phyloP scores from a whole-genome alignment of 2,797 vertebrate species.

The Pangasius mekongensis region DNA sequence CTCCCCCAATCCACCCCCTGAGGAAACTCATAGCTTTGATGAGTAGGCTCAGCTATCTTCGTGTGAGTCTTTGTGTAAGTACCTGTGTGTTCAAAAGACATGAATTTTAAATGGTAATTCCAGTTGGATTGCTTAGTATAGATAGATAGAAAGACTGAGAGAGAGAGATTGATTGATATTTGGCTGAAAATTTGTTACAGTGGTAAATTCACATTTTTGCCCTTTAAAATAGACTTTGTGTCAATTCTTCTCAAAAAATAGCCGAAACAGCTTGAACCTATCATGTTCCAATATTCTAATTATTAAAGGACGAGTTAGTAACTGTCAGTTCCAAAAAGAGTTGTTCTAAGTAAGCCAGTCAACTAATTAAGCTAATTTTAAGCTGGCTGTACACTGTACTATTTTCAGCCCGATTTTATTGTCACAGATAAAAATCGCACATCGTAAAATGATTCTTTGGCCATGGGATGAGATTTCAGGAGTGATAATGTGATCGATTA shows the following conservation, averaged over 20 bases:
- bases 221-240: too few relatives aligned
- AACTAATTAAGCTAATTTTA: neutral
- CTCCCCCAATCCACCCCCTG: neutral
- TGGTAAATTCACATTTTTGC: too few relatives aligned
- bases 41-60: neutral
- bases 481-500: neutral
- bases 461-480: neutral
- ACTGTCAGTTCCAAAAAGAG: too few relatives aligned
- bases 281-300: too few relatives aligned
- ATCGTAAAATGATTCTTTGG: too few relatives aligned
- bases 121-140: neutral
- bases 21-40: conserved; percentile 18
- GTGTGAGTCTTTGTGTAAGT: neutral
- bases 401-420: neutral
- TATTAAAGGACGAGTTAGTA: too few relatives aligned
- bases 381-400: neutral
- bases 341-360: neutral
- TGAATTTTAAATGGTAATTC: neutral
- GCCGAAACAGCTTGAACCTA: too few relatives aligned
- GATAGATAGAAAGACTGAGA: neutral
- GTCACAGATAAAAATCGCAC: neutral
- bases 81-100: neutral
- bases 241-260: too few relatives aligned
- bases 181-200: too few relatives aligned
- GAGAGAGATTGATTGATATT: too few relatives aligned